Evolutionary conservation across 2,113 vertebrate genomes (phyloP), one percentile per base, ranked within the genome.

Genomic region (Ascaphus truei): DNA sequence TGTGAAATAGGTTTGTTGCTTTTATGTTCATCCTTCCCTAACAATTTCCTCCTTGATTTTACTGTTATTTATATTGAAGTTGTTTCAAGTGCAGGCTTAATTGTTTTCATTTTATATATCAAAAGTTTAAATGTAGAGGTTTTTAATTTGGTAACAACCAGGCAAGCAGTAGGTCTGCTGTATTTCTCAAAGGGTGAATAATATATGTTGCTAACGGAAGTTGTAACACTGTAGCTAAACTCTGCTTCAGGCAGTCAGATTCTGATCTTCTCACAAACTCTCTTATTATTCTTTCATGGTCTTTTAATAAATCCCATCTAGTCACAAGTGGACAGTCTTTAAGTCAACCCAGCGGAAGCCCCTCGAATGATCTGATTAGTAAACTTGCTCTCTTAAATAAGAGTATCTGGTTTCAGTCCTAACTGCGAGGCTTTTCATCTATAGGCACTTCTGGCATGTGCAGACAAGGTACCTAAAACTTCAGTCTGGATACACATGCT

Each of bases 221-320:
- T 34, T 39, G 23, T 20, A 10, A 18, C 6, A 20, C 9, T 69
- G 16, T 10, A 29, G 18, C 25, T 61, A 52, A 52, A 52, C 57
- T 61, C 15, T 39, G 67, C 57, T 69, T 20, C 33, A 59, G 56
- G 56, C 55, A 30, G 20, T 30, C 18, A 23, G 16, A 51, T 26
- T 61, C 25, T 15, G n/a, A 69, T 61, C 34, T 27, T 61, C 45
- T 50, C 41, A 27, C 34, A 68, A 50, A 39, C 36, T 41, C 47
- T 23, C 11, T 39, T 59, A 61, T 69, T 69, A 61, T 47, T 51
- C 56, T 61, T 60, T 69, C n/a, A 60, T 41, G 30, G 15, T 23
- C 12, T 33, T 41, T 37, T 61, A 39, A 61, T 51, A 61, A 52
- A 69, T 61, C 33, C 45, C 25, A 27, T 41, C 39, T 16, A 60